A percentile compares a stretch with the other conserved stretches of the same genome.
These are phyloP conservation scores for Pheosia gnoma DNA, from an alignment of 2,888 invertebrate species.

Conservation along the genomic window DNA sequence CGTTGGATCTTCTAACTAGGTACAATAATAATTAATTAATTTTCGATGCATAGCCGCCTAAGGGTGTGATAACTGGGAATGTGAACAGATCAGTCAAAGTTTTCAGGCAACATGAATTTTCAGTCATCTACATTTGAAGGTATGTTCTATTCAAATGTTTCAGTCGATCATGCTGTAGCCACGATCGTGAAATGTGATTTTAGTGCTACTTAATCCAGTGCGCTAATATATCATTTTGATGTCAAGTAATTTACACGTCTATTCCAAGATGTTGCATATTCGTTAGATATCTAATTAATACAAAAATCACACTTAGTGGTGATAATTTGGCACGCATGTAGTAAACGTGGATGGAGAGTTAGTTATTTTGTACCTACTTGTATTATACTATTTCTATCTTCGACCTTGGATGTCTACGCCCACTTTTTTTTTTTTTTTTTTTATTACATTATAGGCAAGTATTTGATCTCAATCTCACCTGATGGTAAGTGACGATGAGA, in stretches of 20 bases:
- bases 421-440: no score
- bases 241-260: constrained; percentile 2
- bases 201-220: not conserved
- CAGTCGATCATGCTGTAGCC: not conserved
- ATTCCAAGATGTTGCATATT: not conserved
- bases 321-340: not conserved
- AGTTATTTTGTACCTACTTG: not conserved
- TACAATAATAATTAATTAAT: no score
- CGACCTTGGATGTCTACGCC: not conserved
- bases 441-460: no score
- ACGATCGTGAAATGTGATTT: constrained; percentile 5
- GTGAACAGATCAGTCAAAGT: no score
- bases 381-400: constrained; percentile 1
- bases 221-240: not conserved
- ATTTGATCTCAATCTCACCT: no score
- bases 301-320: not conserved
- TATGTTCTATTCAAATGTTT: no score
- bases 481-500: no score
- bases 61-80: no score
- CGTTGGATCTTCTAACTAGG: no score
- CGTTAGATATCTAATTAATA: constrained; percentile 4
- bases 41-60: no score
- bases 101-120: not conserved
- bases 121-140: not conserved
- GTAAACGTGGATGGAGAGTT: not conserved